Conservation (phyloP, 2,888 invertebrate species). For the Pomacea canaliculata region DNA sequence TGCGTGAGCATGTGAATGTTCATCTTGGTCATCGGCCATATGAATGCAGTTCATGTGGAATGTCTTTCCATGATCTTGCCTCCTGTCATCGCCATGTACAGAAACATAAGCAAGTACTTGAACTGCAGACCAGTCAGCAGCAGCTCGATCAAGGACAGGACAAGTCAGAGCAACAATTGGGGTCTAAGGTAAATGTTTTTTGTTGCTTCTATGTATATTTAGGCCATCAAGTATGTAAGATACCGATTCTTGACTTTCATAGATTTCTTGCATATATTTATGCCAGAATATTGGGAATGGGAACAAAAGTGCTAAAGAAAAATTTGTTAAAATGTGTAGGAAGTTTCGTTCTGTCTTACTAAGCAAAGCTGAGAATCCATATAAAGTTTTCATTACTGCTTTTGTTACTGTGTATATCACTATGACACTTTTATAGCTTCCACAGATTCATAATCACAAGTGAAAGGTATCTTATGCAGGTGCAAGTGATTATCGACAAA, state of each 20-base stretch:
- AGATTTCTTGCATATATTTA: no score
- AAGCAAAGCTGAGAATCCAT: no score
- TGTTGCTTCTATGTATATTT: background rate
- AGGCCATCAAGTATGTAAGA: no score
- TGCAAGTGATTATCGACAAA: slow-evolving; percentile 13
- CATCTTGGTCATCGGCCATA: slow-evolving; percentile 69
- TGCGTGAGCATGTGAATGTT: slow-evolving; percentile 69
- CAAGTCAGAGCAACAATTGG: slow-evolving; percentile 1
- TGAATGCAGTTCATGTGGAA: slow-evolving; percentile 64
- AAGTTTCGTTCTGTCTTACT: no score
- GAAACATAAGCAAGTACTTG: slow-evolving; percentile 40
- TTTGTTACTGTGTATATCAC: no score
- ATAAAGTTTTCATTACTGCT: no score
- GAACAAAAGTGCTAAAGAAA: no score
- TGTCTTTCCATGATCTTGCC: slow-evolving; percentile 61
- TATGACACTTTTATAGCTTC: no score
- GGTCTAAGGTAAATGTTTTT: slow-evolving; percentile 5
- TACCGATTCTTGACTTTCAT: no score
- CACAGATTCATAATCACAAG: no score
- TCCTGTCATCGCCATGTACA: slow-evolving; percentile 61
- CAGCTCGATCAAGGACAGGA: background rate
- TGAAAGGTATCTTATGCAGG: background rate
- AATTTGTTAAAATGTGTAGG: no score
- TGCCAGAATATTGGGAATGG: no score
- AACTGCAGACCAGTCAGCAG: background rate